phyloP scores from a whole-genome alignment of 2,113 vertebrate genomes.

The Megaleporinus macrocephalus region DNA sequence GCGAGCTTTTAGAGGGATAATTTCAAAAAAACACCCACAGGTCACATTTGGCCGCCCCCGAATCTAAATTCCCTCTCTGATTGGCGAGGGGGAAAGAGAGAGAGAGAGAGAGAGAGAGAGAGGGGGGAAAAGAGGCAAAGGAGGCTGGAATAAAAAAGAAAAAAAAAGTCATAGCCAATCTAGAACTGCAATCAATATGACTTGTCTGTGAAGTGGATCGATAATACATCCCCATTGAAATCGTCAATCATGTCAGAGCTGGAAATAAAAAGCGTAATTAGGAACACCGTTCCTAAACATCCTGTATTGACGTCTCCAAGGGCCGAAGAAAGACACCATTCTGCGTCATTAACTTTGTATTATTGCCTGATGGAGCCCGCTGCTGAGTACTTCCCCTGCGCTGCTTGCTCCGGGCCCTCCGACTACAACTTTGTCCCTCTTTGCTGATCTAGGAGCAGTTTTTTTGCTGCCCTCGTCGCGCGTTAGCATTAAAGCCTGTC shows the following conservation, averaged over 20 bases:
- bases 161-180: conserved; percentile 73
- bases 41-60: conserved; percentile 74
- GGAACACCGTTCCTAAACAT: conserved; percentile 80
- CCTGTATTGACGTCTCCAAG: conserved; percentile 79
- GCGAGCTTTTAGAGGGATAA: conserved; percentile 66
- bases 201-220: conserved; percentile 84
- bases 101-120: conserved; percentile 10
- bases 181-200: conserved; percentile 81
- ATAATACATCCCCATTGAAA: conserved; percentile 80
- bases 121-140: conserved; percentile 10
- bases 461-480: conserved; percentile 42
- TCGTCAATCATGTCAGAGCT: conserved; percentile 78
- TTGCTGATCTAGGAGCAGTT: conserved; percentile 72
- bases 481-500: neutral
- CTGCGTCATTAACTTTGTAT: conserved; percentile 84
- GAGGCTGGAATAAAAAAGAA: conserved; percentile 19
- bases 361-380: conserved; percentile 79
- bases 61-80: conserved; percentile 73
- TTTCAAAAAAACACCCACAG: conserved; percentile 75
- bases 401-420: conserved; percentile 60
- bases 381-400: conserved; percentile 73
- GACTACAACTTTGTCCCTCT: conserved; percentile 42
- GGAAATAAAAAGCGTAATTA: conserved; percentile 83
- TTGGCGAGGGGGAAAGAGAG: conserved; percentile 48
- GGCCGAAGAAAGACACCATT: conserved; percentile 80